Evolutionary conservation across 2,888 invertebrate genomes (phyloP), one percentile per base, ranked within the genome.

Genomic region (Kuschelorhynchus macadamiae): DNA sequence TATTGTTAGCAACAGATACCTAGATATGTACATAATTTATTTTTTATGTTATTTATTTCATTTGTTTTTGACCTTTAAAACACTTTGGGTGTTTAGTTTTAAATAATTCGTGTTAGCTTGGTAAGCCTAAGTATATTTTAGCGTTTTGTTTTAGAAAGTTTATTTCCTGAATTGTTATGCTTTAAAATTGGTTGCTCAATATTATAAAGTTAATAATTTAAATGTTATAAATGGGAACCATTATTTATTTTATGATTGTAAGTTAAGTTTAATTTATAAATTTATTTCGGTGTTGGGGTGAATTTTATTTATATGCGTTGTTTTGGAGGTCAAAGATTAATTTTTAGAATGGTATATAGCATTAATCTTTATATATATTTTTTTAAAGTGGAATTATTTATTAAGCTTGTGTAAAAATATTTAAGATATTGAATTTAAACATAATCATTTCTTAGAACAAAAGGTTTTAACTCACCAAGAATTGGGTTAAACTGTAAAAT

Each of bases 61-160:
- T 25, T 33, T 41, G 12, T 60, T 66, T 66, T 66, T 66, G 66
- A 55, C 66, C 66, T 41, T 47, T 53, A 47, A 60, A 60, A 55
- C 60, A 66, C 20, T 9, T 17, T 36, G 49, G 41, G 60, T 32
- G 2, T 39, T 57, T 57, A 44, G 32, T 16, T 44, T n/a, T 39
- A 41, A 56, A 16, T 14, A 18, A 32, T 25, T n/a, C 21, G 21
- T 21, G 41, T 12, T 11, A 30, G 17, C 2, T 36, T n/a, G 8
- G 36, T 41, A 8, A 39, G 52, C 36, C 17, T 0, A 3, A 12
- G n/a, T 52, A 36, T 4, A 20, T 47, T 9, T 20, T 53, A 39
- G 11, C 39, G 14, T 39, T 39, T 18, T 49, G 14, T 49, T 49
- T 20, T 16, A 33, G 33, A 50, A 16, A 32, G 4, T 12, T 7